A percentile compares a stretch with the other conserved stretches of the same genome.
Evolutionary conservation across 2,888 invertebrate species (phyloP).

Genomic region (Eilema sororculum): DNA sequence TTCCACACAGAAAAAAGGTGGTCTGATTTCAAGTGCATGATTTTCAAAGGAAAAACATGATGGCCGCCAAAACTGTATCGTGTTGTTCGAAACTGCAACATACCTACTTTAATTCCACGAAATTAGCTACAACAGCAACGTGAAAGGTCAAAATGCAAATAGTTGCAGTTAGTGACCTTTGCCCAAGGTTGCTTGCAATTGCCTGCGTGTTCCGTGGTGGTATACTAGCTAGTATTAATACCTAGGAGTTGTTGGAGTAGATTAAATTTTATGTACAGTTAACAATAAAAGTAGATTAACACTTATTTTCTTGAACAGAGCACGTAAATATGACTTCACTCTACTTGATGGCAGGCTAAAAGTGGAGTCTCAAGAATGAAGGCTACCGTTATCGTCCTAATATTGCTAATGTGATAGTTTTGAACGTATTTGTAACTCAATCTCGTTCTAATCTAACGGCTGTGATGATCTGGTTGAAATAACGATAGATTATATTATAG

Average conservation of each 20-base stretch:
- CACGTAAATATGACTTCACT: too few relatives aligned
- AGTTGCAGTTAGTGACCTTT: constrained; percentile 19
- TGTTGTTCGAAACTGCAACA: constrained; percentile 10
- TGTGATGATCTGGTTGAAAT: too few relatives aligned
- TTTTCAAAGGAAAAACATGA: not conserved
- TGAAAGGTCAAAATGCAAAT: constrained; percentile 20
- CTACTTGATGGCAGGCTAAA: too few relatives aligned
- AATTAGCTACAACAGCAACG: constrained; percentile 1
- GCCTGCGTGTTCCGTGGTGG: not conserved
- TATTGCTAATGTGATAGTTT: too few relatives aligned
- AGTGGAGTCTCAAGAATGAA: too few relatives aligned
- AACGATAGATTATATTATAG: too few relatives aligned
- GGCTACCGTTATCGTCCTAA: too few relatives aligned
- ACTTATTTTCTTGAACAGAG: too few relatives aligned
- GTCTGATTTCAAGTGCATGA: not conserved
- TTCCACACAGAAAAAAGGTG: too few relatives aligned
- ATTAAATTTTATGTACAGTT: not conserved
- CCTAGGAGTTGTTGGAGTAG: not conserved
- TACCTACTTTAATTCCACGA: constrained; percentile 14
- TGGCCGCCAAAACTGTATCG: not conserved
- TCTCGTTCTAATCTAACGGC: too few relatives aligned
- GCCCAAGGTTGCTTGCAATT: constrained; percentile 10
- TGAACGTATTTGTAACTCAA: too few relatives aligned
- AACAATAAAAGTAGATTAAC: not conserved
- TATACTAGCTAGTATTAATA: not conserved